Evolutionary conservation across 2,113 vertebrate genomes (phyloP).

Genomic region (Gasterosteus nipponicus): DNA sequence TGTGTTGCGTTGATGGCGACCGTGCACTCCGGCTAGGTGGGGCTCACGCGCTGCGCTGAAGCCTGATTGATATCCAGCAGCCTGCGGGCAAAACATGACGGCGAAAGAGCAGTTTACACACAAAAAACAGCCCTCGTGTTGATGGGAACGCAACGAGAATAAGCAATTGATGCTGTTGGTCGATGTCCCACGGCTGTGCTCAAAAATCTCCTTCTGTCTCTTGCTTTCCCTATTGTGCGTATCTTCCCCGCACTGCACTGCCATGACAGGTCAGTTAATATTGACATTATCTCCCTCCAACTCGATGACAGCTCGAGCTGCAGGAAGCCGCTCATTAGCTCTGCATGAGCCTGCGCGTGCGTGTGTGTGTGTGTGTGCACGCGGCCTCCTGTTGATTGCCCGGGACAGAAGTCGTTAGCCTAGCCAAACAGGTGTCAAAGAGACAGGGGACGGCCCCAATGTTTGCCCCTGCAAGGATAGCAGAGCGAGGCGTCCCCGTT

Average conservation of each 20-base stretch:
- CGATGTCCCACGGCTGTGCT: conserved; percentile 38
- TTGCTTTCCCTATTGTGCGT: conserved; percentile 47
- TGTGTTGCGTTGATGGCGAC: conserved; percentile 18
- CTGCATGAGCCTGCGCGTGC: conserved; percentile 21
- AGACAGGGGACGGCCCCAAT: conserved; percentile 55
- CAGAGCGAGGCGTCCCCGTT: conserved; percentile 61
- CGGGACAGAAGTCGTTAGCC: conserved; percentile 66
- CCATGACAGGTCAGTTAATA: conserved; percentile 76
- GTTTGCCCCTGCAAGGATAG: conserved; percentile 56
- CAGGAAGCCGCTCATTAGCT: conserved; percentile 72
- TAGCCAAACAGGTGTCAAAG: conserved; percentile 72
- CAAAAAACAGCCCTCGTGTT: conserved; percentile 4
- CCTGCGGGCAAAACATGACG: conserved; percentile 30
- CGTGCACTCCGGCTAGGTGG: conserved; percentile 20
- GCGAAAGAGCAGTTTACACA: conserved; percentile 30
- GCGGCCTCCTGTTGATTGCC: conserved; percentile 43
- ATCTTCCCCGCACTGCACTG: conserved; percentile 43
- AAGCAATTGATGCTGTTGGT: conserved; percentile 42
- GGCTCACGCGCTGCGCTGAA: conserved; percentile 12
- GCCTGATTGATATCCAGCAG: conserved; percentile 39
- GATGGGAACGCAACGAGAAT: conserved; percentile 25
- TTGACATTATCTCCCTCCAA: conserved; percentile 70
- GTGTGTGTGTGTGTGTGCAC: not conserved
- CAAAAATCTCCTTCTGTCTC: conserved; percentile 25
- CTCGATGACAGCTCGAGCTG: conserved; percentile 67